Evolutionary conservation across 2,113 vertebrate genomes (phyloP), one percentile per base, ranked within the genome.

Genomic region (human): DNA sequence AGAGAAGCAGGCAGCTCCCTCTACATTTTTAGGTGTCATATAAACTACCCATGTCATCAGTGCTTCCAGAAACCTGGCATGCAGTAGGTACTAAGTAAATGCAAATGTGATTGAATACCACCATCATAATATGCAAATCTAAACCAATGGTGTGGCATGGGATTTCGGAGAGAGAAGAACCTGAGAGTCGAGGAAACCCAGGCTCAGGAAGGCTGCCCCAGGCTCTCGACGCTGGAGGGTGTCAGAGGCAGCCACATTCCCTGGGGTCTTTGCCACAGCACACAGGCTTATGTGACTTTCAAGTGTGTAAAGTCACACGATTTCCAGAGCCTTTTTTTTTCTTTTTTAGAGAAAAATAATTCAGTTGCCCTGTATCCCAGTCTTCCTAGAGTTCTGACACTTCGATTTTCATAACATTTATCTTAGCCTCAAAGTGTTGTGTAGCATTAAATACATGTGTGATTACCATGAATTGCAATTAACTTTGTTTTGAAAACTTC

Each of bases 401-500:
- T 85, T 66, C 0, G 0, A 23, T 38, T 38, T 50, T 17, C 5
- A 5, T 38, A 52, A 25, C 18, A 4, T 59, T 38, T 79, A 32
- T 59, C 96, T 82, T 5, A n/a, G 79, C 16, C 45, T 32, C 40
- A 2, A 18, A 72, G 92, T 13, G 25, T 59, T 70, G 76, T 6
- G 0, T 5, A 48, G 96, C 93, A 73, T 84, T 94, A 87, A 81
- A 48, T 45, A 5, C 1, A 72, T 81, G 91, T 38, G 66, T 78
- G 73, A 90, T 94, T 72, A 66, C 86, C 81, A 32, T 0, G 72
- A 72, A 89, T 25, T 9, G 93, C 97, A 95, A 94, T 98, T 85
- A 94, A 81, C 92, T 90, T 66, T 89, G 95, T 96, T 97, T 84
- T 93, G 96, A 88, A 96, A 97, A 93, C 89, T 81, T 40, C 59